phyloP scores from a whole-genome alignment of 2,888 invertebrate species.

The Mythimna pallens region DNA sequence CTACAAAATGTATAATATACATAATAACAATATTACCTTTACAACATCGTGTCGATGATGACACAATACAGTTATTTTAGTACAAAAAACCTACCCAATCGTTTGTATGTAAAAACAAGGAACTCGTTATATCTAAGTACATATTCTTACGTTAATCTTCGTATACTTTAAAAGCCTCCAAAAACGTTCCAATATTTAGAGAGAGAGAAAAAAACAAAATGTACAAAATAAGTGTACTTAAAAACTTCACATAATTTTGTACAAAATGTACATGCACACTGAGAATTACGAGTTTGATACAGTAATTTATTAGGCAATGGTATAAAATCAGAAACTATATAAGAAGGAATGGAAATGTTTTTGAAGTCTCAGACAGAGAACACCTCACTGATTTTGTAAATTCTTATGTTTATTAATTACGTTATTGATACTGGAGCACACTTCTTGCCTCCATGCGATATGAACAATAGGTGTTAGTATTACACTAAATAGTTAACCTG shows the following conservation, averaged over 20 bases:
- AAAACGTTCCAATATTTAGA: constrained; percentile 80
- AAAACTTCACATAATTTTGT: constrained; percentile 82
- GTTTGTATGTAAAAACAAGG: constrained; percentile 81
- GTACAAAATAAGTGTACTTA: constrained; percentile 79
- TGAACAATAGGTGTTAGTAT: constrained; percentile 28
- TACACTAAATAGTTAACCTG: constrained; percentile 45
- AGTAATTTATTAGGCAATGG: constrained; percentile 35
- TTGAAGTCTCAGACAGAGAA: constrained; percentile 34
- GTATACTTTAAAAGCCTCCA: constrained; percentile 91
- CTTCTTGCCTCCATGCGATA: constrained; percentile 18
- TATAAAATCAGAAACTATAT: constrained; percentile 57
- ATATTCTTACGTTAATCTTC: constrained; percentile 87
- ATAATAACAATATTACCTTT: constrained; percentile 68
- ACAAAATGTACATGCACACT: constrained; percentile 71
- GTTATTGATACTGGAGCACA: constrained; percentile 25
- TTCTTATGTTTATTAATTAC: constrained; percentile 7
- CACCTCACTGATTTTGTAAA: constrained; percentile 20
- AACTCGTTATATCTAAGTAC: constrained; percentile 89
- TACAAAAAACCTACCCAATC: constrained; percentile 80
- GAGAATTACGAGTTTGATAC: constrained; percentile 50
- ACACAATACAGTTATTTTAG: constrained; percentile 67
- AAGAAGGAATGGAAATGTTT: constrained; percentile 31
- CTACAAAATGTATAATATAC: constrained; percentile 71
- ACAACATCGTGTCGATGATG: constrained; percentile 55
- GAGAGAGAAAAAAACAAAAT: constrained; percentile 66